These are phyloP conservation scores for Kryptolebias ocellatus DNA, from an alignment of 2,797 vertebrate genomes.

Conservation along the genomic window DNA sequence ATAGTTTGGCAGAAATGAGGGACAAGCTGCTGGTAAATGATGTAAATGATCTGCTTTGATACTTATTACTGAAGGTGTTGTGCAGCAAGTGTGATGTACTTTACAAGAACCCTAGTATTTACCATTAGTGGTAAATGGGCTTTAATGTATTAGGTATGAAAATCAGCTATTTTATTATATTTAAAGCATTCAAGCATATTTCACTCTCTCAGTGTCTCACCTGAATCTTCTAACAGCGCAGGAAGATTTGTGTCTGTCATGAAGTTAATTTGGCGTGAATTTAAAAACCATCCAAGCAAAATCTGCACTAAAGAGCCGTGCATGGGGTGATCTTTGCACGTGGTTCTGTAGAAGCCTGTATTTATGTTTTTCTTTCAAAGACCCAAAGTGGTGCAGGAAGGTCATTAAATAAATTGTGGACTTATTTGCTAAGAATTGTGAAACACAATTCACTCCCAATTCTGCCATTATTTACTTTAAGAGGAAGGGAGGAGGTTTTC, in stretches of 20 bases:
- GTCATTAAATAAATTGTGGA: neutral
- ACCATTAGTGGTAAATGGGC: too few relatives aligned
- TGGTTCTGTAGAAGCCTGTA: neutral
- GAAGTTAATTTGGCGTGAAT: neutral
- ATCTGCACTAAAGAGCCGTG: too few relatives aligned
- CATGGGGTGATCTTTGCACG: neutral
- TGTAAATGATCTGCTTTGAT: slow-evolving; percentile 10
- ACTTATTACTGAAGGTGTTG: neutral
- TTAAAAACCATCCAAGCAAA: too few relatives aligned
- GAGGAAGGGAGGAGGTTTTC: neutral
- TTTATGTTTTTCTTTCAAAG: neutral
- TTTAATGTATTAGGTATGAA: too few relatives aligned
- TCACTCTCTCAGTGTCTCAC: too few relatives aligned
- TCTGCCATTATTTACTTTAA: neutral
- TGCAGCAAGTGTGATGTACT: too few relatives aligned
- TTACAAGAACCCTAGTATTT: too few relatives aligned
- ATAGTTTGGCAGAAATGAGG: slow-evolving; percentile 2
- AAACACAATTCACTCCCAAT: neutral
- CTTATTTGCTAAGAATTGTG: neutral
- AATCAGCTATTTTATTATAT: too few relatives aligned
- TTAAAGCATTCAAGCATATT: too few relatives aligned
- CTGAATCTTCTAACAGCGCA: slow-evolving; percentile 2
- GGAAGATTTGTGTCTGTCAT: slow-evolving; percentile 7
- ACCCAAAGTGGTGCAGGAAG: neutral
- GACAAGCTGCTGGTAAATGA: slow-evolving; percentile 23